These are phyloP conservation scores for Agriopis marginaria DNA, from an alignment of 2,888 invertebrate species.

Conservation along the genomic window DNA sequence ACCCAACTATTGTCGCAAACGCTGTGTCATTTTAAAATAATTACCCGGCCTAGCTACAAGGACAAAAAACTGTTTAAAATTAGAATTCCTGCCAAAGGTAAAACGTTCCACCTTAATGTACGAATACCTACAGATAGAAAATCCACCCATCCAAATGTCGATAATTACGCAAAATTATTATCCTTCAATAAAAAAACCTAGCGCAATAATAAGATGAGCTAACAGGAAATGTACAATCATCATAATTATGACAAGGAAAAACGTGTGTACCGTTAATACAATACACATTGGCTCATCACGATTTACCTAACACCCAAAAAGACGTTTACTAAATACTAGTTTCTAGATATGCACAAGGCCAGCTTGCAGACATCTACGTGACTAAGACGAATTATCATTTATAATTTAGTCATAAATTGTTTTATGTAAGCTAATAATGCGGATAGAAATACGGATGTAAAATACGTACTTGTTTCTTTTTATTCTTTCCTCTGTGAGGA, in stretches of 20 bases:
- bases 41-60: too few relatives aligned
- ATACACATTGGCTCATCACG: conserved; percentile 24
- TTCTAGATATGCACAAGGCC: conserved; percentile 15
- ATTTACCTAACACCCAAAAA: neutral
- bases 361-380: conserved; percentile 9
- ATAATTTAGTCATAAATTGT: neutral
- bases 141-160: too few relatives aligned
- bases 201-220: conserved; percentile 9
- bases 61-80: too few relatives aligned
- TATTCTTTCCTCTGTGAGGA: too few relatives aligned
- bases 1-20: too few relatives aligned
- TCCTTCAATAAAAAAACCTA: conserved; percentile 3
- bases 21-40: too few relatives aligned
- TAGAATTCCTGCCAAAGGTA: too few relatives aligned
- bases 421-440: neutral
- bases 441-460: neutral
- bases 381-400: conserved; percentile 8
- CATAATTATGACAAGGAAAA: conserved; percentile 19
- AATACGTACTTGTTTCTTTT: neutral
- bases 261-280: conserved; percentile 3
- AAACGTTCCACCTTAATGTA: too few relatives aligned
- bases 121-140: too few relatives aligned
- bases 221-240: conserved; percentile 22
- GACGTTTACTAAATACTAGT: conserved; percentile 11
- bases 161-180: neutral